A percentile compares a stretch with the other conserved stretches of the same genome.
Conservation (phyloP, 2,888 invertebrate species). For the Agrilus cyanescens region DNA sequence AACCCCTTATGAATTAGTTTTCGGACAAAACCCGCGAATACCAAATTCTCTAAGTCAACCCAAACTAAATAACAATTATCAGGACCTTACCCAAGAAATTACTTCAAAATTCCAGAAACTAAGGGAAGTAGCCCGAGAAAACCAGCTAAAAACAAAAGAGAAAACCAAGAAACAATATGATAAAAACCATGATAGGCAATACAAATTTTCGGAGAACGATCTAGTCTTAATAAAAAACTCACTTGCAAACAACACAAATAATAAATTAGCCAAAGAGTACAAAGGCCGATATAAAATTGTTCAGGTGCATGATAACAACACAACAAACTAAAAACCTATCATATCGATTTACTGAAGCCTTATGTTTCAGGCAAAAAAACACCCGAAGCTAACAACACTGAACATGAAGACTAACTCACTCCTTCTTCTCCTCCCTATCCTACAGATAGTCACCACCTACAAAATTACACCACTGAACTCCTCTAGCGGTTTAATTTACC, state of each 20-base stretch:
- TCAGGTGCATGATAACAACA: slow-evolving; percentile 5
- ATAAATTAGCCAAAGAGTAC: slow-evolving; percentile 7
- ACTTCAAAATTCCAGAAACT: slow-evolving; percentile 6
- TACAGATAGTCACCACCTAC: neutral
- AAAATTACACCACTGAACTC: neutral
- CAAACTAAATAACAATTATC: slow-evolving; percentile 5
- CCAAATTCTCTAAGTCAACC: slow-evolving; percentile 7
- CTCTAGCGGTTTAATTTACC: slow-evolving; percentile 1
- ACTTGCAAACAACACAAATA: slow-evolving; percentile 4
- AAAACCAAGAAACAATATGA: slow-evolving; percentile 5
- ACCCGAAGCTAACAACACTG: too few relatives aligned
- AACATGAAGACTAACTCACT: too few relatives aligned
- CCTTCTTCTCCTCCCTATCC: neutral
- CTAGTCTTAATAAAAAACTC: slow-evolving; percentile 2
- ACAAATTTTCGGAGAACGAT: slow-evolving; percentile 5
- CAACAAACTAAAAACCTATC: slow-evolving; percentile 2
- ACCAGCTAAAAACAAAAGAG: slow-evolving; percentile 7
- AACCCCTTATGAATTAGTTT: neutral
- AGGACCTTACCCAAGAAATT: slow-evolving; percentile 5
- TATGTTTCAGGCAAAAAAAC: too few relatives aligned
- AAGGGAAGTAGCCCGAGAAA: slow-evolving; percentile 7
- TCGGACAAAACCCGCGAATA: slow-evolving; percentile 7
- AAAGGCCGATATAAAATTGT: slow-evolving; percentile 8
- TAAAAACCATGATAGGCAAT: slow-evolving; percentile 3
- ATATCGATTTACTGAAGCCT: slow-evolving; percentile 1